These are phyloP conservation scores for Hemitrygon akajei DNA, from an alignment of 2,797 vertebrate genomes.

Conservation along the genomic window DNA sequence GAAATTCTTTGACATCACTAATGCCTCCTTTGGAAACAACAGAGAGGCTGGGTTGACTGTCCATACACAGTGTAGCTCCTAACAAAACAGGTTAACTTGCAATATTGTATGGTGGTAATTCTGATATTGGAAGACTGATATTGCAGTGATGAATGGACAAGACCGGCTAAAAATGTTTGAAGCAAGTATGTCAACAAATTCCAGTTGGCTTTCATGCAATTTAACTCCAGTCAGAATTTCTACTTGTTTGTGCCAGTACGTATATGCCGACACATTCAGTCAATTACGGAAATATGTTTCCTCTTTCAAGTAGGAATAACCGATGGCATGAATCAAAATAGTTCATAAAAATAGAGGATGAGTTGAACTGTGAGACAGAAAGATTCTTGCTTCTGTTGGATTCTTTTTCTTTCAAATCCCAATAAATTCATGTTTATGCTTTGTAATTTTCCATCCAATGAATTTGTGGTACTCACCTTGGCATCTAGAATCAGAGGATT, in stretches of 20 bases:
- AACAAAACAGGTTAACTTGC: neutral
- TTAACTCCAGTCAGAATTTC: neutral
- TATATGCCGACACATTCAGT: neutral
- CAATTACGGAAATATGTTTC: neutral
- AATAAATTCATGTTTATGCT: neutral
- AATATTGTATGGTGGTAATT: neutral
- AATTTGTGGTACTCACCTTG: neutral
- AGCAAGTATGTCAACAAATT: neutral
- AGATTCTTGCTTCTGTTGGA: neutral
- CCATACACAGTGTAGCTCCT: too few species aligned
- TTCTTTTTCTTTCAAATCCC: neutral
- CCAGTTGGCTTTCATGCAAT: neutral
- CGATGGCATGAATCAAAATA: neutral
- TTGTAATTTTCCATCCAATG: neutral
- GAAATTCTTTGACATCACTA: slow-evolving; percentile 7
- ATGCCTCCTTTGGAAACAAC: neutral
- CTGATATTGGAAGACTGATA: neutral
- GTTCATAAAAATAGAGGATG: neutral
- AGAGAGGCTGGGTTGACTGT: neutral
- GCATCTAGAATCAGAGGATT: neutral
- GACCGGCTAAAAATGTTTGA: neutral
- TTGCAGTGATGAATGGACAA: neutral
- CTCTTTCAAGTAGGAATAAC: neutral
- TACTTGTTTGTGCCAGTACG: neutral
- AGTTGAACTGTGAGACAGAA: neutral